A percentile compares a stretch with the other conserved stretches of the same genome.
These are phyloP conservation scores for Hydropsyche tenuis DNA, from an alignment of 1,140 invertebrate genomes.

Conservation along the genomic window DNA sequence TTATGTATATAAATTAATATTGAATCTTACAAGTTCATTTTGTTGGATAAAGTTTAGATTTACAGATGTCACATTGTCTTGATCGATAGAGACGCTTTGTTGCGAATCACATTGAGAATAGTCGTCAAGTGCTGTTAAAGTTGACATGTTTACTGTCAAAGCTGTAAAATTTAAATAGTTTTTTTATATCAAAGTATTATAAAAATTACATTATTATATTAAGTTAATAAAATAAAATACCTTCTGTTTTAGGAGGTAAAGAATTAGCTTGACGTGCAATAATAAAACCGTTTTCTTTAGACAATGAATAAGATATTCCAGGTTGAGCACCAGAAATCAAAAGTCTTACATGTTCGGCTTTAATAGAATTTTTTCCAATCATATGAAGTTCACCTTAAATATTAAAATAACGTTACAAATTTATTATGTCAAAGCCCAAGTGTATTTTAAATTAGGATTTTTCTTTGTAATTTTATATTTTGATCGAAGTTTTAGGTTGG, in stretches of 20 bases:
- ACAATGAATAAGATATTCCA: conserved; percentile 43
- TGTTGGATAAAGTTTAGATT: conserved; percentile 36
- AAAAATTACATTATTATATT: not conserved
- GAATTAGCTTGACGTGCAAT: conserved; percentile 39
- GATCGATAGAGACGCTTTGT: conserved; percentile 34
- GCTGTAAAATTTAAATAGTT: conserved; percentile 11
- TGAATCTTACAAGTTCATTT: conserved; percentile 41
- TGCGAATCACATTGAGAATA: conserved; percentile 38
- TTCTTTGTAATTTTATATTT: too few species aligned
- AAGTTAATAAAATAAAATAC: conserved; percentile 24
- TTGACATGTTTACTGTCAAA: conserved; percentile 36
- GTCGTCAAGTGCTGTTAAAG: conserved; percentile 42
- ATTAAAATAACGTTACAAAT: conserved; percentile 12
- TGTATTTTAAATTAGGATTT: too few species aligned
- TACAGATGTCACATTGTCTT: conserved; percentile 31
- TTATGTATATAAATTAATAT: too few species aligned
- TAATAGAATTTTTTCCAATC: conserved; percentile 41
- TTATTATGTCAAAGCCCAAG: too few species aligned
- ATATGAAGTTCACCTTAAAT: conserved; percentile 44
- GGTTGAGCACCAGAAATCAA: conserved; percentile 42
- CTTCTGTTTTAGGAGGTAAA: conserved; percentile 23
- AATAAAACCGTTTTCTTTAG: conserved; percentile 48
- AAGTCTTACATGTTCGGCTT: conserved; percentile 43
- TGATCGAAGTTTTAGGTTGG: too few species aligned
- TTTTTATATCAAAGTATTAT: not conserved